Evolutionary conservation across 2,888 invertebrate species (phyloP), one percentile per base, ranked within the genome.

Genomic region (Cataglyphis cursor): DNA sequence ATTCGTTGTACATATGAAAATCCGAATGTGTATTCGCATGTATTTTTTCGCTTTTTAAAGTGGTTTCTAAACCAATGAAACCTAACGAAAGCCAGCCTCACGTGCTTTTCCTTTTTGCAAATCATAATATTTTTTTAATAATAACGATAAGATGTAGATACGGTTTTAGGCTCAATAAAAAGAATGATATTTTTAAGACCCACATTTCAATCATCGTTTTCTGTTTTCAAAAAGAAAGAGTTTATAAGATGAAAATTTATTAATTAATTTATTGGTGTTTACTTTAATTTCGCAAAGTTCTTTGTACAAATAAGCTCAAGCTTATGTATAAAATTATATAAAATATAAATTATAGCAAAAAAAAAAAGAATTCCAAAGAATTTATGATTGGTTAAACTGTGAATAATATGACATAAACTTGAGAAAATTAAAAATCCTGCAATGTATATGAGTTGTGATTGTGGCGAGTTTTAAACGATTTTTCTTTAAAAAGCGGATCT

Each of bases 1-100:
- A 83, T 85, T 85, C 85, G 78, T 85, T 85, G 85, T 85, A 44
- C 61, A 28, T n/a, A 48, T 84, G 28, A 57, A 75, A 82, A 84
- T 62, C 44, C 70, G 8, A 82, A 78, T 6, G 21, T 66, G 66
- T 24, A 28, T 21, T 9, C 31, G 21, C 28, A 31, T 18, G 44
- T 48, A 4, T 48, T 38, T n/a, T 35, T 10, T 18, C 8, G 12
- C 28, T 28, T 4, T n/a, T 15, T 12, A n/a, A 48, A 6, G 8
- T 15, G 4, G 15, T 48, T 48, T 48, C 57, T 44, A 48, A 51
- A 65, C 24, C 28, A 28, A 28, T 28, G 35, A 59, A 59, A 66
- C 24, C 18, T 75, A 73, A 44, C 65, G 57, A 48, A 73, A 59
- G 66, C 38, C 70, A 78, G 44, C 68, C 31, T 68, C 78, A 78